Percentiles rank a stretch among this genome's conserved stretches.
phyloP scores from a whole-genome alignment of 2,113 vertebrate genomes.

The Dryoscopus gambensis region DNA sequence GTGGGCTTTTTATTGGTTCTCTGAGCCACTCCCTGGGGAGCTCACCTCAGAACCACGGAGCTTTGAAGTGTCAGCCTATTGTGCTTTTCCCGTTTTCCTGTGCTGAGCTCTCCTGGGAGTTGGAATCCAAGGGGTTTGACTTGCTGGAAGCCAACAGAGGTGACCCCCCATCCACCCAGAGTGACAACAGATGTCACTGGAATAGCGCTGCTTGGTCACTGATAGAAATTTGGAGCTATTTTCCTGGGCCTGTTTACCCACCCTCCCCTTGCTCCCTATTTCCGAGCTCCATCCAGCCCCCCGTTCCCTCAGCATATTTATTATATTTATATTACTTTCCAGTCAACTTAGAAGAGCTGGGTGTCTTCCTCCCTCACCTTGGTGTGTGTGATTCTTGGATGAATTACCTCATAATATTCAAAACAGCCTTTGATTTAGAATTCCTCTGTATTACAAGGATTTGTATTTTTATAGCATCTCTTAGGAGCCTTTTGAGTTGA shows the following conservation, averaged over 20 bases:
- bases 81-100: background rate
- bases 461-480: background rate
- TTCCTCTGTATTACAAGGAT: background rate
- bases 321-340: background rate
- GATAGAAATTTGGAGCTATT: background rate
- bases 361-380: background rate
- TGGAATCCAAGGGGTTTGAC: background rate
- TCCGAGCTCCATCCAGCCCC: background rate
- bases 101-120: background rate
- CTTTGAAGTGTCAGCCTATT: background rate
- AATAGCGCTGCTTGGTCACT: background rate
- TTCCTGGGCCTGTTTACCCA: background rate
- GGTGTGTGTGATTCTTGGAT: background rate
- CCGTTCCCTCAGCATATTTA: background rate
- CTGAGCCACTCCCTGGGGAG: background rate
- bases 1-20: background rate
- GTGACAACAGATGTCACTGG: background rate
- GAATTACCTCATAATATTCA: background rate
- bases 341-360: background rate
- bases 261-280: background rate
- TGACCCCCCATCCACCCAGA: background rate
- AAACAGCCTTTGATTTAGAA: background rate
- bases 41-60: background rate
- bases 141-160: background rate
- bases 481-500: slow-evolving; percentile 7